Evolutionary conservation across 2,113 vertebrate species (phyloP).

Genomic region (Melanerpes formicivorus): DNA sequence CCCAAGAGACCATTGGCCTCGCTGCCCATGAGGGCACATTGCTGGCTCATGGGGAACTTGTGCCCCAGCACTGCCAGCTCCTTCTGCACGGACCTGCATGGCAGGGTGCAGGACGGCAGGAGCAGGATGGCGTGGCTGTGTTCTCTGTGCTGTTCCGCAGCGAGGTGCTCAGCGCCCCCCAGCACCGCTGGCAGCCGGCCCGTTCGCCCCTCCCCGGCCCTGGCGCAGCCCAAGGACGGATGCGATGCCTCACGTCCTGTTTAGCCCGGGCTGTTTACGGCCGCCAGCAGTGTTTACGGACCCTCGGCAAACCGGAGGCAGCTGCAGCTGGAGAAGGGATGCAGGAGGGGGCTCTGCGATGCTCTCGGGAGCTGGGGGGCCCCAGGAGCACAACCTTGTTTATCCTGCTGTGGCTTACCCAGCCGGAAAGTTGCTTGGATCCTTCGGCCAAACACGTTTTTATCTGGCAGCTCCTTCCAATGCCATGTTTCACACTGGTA

Average conservation of each 20-base stretch:
- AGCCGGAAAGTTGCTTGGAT: background rate
- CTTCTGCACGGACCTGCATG: no score
- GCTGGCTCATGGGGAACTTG: no score
- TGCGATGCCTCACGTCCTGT: background rate
- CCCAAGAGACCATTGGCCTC: no score
- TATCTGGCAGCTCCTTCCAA: background rate
- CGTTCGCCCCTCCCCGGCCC: accelerated
- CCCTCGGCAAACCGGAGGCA: background rate
- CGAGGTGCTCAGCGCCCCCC: background rate
- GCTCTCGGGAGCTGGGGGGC: background rate
- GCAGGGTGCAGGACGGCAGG: background rate
- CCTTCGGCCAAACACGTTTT: background rate
- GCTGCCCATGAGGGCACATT: no score
- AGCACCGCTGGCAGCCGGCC: background rate
- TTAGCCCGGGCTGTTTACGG: background rate
- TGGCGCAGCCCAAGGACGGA: background rate
- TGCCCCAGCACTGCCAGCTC: no score
- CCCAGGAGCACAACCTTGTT: background rate
- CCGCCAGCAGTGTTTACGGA: background rate
- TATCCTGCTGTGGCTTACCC: background rate
- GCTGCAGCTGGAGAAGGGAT: slow-evolving; percentile 39
- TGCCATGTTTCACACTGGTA: background rate
- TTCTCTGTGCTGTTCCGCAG: background rate
- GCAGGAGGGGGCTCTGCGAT: background rate
- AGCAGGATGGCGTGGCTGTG: background rate